Base-by-base conservation (phyloP, 2,888 invertebrate species). In the Philereme vetulata region DNA sequence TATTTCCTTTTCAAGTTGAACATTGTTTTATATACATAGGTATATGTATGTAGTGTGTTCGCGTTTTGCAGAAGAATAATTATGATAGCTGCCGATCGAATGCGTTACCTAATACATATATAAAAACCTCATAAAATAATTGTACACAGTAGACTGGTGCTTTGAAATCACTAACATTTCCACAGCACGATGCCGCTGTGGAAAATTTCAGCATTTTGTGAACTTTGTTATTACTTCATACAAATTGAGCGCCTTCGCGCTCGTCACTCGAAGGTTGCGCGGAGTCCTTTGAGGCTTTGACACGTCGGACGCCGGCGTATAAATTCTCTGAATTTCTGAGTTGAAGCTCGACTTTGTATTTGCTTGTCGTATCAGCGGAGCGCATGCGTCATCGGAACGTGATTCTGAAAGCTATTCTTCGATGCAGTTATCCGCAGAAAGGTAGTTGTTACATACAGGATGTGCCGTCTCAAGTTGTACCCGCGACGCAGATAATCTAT, bases 311-410 rank as follows among this genome's bases (percentile, higher is more conserved):
- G 21, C 1, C 21, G 21, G 21, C 21, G 21, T 21, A n/a, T 42
- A 33, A 10, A 65, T 70, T 68, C 66, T 60, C 56, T 60, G 50
- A 58, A 33, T 34, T 21, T 21, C 42, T 8, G 38, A 38, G 38
- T 7, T 6, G 21, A 34, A 59, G 43, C 44, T 44, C 33, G 38
- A 46, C 43, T 54, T 42, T 34, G 40, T 53, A 59, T 61, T 59
- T 56, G 54, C 54, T 57, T 62, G 45, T 56, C 64, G 51, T 52
- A 47, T 46, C 43, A 60, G 64, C 66, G 53, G 34, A 51, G 38
- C 50, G 53, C 56, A 56, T 64, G 55, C 49, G 57, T 66, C 64
- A 58, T 46, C 34, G 38, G 45, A 60, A 62, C 55, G 66, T 64
- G 66, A 64, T 62, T 57, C 54, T 32, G 47, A 57, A 51, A 56